phyloP scores from a whole-genome alignment of 1,140 invertebrate species.

The Metopolophium dirhodum region DNA sequence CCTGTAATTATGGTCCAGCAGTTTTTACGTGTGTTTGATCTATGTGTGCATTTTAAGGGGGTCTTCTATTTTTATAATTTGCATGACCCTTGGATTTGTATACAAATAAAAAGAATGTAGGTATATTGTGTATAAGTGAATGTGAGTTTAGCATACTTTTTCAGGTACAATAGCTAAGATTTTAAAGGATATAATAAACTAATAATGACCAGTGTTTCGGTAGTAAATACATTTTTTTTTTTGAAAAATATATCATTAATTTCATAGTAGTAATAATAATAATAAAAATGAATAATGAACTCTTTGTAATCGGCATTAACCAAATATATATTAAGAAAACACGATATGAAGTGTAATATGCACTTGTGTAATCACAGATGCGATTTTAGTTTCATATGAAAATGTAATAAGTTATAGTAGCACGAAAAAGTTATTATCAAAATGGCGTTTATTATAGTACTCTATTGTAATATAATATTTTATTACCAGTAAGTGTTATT shows the following conservation, averaged over 20 bases:
- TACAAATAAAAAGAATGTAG: no score
- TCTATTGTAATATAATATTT: not conserved
- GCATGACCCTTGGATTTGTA: no score
- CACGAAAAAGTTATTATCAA: not conserved
- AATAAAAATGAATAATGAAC: not conserved
- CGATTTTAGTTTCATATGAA: not conserved
- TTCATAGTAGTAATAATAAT: not conserved
- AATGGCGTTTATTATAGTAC: not conserved
- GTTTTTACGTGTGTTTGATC: no score
- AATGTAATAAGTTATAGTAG: not conserved
- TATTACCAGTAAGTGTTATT: not conserved
- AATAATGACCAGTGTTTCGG: no score
- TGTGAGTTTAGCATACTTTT: no score
- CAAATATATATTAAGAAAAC: not conserved
- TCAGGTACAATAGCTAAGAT: no score
- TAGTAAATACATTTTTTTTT: not conserved
- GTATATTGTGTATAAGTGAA: no score
- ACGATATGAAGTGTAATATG: not conserved
- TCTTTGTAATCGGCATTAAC: not conserved
- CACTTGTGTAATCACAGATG: not conserved
- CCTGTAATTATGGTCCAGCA: no score
- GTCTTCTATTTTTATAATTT: no score
- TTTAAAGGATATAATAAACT: no score
- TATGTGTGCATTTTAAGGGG: no score
- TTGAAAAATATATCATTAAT: not conserved